Conservation (phyloP, 1,140 invertebrate genomes). For the Apis laboriosa region DNA sequence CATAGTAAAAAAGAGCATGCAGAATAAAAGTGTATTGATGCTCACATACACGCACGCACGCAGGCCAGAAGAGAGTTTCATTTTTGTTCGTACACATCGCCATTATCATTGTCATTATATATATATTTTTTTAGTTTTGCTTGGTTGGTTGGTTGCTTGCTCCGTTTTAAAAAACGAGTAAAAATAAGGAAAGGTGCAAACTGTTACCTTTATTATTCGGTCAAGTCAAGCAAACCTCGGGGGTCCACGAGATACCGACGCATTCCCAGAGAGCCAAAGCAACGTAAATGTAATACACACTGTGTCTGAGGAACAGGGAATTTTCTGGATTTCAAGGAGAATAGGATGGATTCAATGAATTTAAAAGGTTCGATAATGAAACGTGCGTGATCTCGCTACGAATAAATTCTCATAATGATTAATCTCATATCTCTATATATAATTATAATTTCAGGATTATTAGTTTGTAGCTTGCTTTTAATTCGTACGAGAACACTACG, state of each 20-base stretch:
- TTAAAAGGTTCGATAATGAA: slow-evolving; percentile 9
- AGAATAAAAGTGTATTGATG: slow-evolving; percentile 59
- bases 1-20: slow-evolving; percentile 64
- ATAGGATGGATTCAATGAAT: neutral
- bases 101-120: slow-evolving; percentile 9
- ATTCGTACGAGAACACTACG: slow-evolving; percentile 72
- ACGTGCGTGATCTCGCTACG: slow-evolving; percentile 59
- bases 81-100: slow-evolving; percentile 28
- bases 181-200: slow-evolving; percentile 80
- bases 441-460: neutral
- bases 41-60: slow-evolving; percentile 66
- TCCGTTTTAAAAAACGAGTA: slow-evolving; percentile 61
- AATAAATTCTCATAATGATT: slow-evolving; percentile 20
- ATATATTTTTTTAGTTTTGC: slow-evolving; percentile 24
- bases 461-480: slow-evolving; percentile 37
- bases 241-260: slow-evolving; percentile 82
- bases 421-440: neutral
- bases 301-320: slow-evolving; percentile 70
- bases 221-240: slow-evolving; percentile 82
- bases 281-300: slow-evolving; percentile 82
- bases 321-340: neutral
- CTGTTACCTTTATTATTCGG: slow-evolving; percentile 81
- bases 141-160: slow-evolving; percentile 49
- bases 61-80: slow-evolving; percentile 66
- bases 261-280: slow-evolving; percentile 84